Conservation (phyloP, 1,140 invertebrate species). For the Epicauta chinensis region DNA sequence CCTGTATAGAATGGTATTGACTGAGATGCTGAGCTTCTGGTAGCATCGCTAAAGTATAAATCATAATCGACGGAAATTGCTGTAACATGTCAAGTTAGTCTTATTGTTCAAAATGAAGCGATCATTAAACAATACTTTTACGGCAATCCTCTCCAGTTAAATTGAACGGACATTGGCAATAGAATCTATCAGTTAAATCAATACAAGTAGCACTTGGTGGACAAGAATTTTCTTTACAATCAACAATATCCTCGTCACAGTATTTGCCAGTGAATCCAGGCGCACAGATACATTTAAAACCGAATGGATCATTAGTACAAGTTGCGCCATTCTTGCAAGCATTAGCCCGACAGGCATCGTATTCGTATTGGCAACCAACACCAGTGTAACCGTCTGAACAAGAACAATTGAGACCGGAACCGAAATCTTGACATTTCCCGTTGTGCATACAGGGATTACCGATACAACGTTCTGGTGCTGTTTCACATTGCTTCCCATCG, state of each 20-base stretch:
- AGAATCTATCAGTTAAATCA: constrained; percentile 86
- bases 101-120: not conserved
- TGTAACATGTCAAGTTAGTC: constrained; percentile 43
- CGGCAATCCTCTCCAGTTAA: constrained; percentile 93
- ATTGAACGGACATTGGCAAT: constrained; percentile 94
- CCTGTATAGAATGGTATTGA: constrained; percentile 82
- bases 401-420: constrained; percentile 89
- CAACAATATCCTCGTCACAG: constrained; percentile 87
- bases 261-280: constrained; percentile 80
- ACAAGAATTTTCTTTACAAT: constrained; percentile 91
- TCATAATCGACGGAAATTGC: constrained; percentile 95
- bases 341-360: constrained; percentile 81
- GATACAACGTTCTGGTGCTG: constrained; percentile 90
- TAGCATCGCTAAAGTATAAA: constrained; percentile 85
- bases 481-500: constrained; percentile 91
- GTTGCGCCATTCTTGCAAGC: constrained; percentile 90
- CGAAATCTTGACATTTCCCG: constrained; percentile 90
- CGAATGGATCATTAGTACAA: constrained; percentile 76
- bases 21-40: constrained; percentile 80
- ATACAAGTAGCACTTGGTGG: constrained; percentile 91
- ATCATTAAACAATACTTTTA: constrained; percentile 62
- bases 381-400: constrained; percentile 78
- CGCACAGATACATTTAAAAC: constrained; percentile 81
- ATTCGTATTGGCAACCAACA: constrained; percentile 89
- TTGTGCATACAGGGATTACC: constrained; percentile 95